Evolutionary conservation across 1,140 invertebrate genomes (phyloP).

Genomic region (Formica exsecta): DNA sequence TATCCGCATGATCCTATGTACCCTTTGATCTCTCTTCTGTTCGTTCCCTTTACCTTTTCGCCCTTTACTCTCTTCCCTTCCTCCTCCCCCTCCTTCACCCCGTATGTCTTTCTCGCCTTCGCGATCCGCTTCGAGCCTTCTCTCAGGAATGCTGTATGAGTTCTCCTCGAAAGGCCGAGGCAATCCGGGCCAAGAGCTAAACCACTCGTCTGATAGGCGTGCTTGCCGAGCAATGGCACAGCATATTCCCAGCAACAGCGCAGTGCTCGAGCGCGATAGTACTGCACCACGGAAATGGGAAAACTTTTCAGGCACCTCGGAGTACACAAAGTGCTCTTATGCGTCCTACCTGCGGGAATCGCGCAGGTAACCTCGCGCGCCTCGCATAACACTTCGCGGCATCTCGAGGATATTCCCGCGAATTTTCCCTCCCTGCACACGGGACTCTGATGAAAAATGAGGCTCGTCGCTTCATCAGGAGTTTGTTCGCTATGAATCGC

Average conservation of each 20-base stretch:
- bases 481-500: conserved; percentile 30
- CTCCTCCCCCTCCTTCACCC: neutral
- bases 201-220: conserved; percentile 53
- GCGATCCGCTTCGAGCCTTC: conserved; percentile 54
- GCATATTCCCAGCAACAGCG: conserved; percentile 62
- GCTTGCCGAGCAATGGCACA: conserved; percentile 36
- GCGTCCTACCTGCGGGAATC: conserved; percentile 46
- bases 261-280: conserved; percentile 58
- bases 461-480: conserved; percentile 25
- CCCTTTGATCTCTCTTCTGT: neutral
- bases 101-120: neutral
- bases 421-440: neutral
- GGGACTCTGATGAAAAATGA: conserved; percentile 38
- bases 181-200: conserved; percentile 61
- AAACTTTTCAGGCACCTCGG: conserved; percentile 74
- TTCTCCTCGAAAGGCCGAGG: conserved; percentile 57
- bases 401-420: conserved; percentile 54
- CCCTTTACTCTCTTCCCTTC: neutral
- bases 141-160: conserved; percentile 55
- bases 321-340: conserved; percentile 71
- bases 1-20: neutral
- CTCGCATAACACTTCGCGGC: conserved; percentile 19
- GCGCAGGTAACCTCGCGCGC: conserved; percentile 46
- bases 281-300: conserved; percentile 72
- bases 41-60: too few species aligned